phyloP scores from a whole-genome alignment of 2,113 vertebrate species.

The Nanger granti region DNA sequence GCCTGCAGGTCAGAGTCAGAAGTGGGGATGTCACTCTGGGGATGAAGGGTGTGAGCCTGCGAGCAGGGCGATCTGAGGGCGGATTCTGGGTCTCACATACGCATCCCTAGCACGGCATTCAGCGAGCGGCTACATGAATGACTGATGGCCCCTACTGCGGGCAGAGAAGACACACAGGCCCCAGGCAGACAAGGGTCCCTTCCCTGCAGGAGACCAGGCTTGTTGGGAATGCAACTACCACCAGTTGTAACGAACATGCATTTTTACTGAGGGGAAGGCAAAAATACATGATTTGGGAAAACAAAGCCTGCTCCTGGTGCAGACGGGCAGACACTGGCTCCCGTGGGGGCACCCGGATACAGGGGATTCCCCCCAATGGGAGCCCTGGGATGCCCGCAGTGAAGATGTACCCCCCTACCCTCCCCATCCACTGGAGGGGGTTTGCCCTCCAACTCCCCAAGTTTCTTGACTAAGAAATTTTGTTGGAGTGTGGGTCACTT shows the following conservation, averaged over 20 bases:
- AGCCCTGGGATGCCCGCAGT: fast-evolving
- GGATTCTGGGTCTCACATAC: background rate
- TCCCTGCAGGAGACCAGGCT: background rate
- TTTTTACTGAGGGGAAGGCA: background rate
- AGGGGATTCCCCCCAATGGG: background rate
- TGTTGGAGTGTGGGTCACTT: background rate
- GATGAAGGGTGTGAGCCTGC: background rate
- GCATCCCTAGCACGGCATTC: background rate
- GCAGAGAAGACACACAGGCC: background rate
- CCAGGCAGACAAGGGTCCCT: background rate
- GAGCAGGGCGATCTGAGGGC: fast-evolving
- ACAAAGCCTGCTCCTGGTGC: background rate
- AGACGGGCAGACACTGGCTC: background rate
- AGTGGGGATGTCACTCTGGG: background rate
- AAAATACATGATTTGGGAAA: background rate
- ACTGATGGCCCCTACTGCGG: background rate
- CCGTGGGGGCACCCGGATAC: background rate
- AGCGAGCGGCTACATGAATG: background rate
- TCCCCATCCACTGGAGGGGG: background rate
- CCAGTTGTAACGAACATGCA: background rate
- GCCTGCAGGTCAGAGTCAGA: background rate
- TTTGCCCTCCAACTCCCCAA: background rate
- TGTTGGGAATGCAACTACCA: background rate
- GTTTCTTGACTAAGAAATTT: background rate
- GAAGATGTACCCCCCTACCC: background rate